Percentiles rank a stretch among this genome's conserved stretches.
These are phyloP conservation scores for Vespertilio murinus DNA, from an alignment of 2,797 vertebrate species.

Conservation along the genomic window DNA sequence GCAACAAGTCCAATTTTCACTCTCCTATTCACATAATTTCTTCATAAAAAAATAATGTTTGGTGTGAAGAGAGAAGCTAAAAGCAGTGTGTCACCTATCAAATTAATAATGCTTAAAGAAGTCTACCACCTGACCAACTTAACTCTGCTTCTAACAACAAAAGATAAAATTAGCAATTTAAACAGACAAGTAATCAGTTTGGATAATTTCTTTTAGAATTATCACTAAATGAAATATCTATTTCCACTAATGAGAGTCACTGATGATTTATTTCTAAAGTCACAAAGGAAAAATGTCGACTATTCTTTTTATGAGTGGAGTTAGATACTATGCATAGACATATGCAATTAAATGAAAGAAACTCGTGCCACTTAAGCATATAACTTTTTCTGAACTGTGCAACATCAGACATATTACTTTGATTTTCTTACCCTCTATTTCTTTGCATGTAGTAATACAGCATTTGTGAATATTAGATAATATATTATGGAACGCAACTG, in stretches of 20 bases:
- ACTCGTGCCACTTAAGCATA: neutral
- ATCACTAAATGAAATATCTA: neutral
- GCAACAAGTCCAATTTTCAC: neutral
- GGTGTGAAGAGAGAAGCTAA: neutral
- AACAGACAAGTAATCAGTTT: neutral
- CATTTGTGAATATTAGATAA: neutral
- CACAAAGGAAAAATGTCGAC: neutral
- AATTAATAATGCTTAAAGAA: neutral
- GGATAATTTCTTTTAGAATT: neutral
- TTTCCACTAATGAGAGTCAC: neutral
- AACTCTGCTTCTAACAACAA: neutral
- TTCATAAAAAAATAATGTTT: neutral
- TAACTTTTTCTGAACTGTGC: neutral
- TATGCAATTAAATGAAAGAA: neutral
- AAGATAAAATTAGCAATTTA: neutral
- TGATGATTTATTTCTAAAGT: conserved; percentile 10
- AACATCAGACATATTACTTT: neutral
- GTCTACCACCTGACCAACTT: neutral
- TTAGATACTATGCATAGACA: neutral
- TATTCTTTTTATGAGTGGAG: neutral
- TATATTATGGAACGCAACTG: neutral
- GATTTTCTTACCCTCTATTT: neutral
- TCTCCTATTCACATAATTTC: neutral
- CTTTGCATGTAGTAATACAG: neutral
- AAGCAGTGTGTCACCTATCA: neutral